Percentiles rank a stretch among this genome's conserved stretches.
These are phyloP conservation scores for Mungos mungo DNA, from an alignment of 2,113 vertebrate species.

Conservation along the genomic window DNA sequence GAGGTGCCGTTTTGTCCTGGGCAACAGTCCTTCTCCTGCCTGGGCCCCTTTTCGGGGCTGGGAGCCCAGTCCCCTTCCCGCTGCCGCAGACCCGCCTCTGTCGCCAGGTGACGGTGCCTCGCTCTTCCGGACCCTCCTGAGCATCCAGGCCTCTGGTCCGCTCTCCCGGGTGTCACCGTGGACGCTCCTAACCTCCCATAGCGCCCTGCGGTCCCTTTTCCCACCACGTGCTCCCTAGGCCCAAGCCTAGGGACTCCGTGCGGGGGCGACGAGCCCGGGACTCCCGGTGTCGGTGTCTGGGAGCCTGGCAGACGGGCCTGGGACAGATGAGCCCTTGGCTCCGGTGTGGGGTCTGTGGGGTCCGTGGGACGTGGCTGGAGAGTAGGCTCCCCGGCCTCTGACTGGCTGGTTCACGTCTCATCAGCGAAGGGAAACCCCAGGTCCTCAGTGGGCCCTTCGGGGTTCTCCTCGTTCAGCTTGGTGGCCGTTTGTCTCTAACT, in stretches of 20 bases:
- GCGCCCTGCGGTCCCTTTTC: rapidly evolving
- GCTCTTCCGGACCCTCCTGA: background rate
- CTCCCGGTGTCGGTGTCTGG: too few relatives aligned
- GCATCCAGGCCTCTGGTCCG: background rate
- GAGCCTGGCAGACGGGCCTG: background rate
- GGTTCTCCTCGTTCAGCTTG: too few relatives aligned
- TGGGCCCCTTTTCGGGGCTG: background rate
- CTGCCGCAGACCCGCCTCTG: background rate
- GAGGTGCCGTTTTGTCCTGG: background rate
- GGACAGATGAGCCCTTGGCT: background rate
- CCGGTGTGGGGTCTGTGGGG: too few relatives aligned
- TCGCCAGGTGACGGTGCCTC: rapidly evolving
- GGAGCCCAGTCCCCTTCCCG: rapidly evolving
- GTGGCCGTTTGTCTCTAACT: background rate
- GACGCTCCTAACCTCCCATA: rapidly evolving
- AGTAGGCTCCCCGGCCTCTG: rapidly evolving
- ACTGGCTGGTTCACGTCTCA: too few relatives aligned
- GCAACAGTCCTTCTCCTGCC: background rate
- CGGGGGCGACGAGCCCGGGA: background rate
- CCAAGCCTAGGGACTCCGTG: background rate
- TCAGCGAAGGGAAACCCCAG: background rate
- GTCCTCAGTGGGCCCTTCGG: too few relatives aligned
- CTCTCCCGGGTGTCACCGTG: background rate
- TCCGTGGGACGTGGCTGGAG: background rate
- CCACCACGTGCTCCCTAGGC: rapidly evolving